A percentile compares a stretch with the other conserved stretches of the same genome.
Evolutionary conservation across 2,888 invertebrate genomes (phyloP).

Genomic region (Caenorhabditis sulstoni): DNA sequence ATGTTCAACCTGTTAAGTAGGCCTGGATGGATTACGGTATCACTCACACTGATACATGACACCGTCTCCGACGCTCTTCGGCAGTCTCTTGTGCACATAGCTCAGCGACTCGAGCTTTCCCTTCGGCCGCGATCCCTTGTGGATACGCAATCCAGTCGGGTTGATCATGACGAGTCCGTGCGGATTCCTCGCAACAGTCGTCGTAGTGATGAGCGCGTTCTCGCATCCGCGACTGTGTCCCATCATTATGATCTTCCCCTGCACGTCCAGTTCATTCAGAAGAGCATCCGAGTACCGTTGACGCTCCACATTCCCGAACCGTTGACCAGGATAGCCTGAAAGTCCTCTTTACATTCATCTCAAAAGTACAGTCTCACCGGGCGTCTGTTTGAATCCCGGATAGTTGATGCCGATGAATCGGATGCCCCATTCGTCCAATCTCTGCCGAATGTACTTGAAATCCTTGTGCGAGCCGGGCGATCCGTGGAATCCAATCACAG

Average conservation of each 20-base stretch:
- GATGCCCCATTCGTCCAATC: constrained; percentile 58
- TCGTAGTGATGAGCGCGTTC: constrained; percentile 63
- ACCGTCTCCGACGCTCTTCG: constrained; percentile 28
- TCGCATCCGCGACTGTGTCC: constrained; percentile 67
- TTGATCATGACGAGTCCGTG: constrained; percentile 64
- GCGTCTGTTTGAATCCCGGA: constrained; percentile 62
- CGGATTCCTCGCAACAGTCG: constrained; percentile 39
- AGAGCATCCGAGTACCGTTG: constrained; percentile 62
- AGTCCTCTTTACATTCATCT: not conserved
- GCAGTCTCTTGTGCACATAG: constrained; percentile 43
- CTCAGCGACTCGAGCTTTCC: constrained; percentile 46
- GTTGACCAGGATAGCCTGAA: constrained; percentile 39
- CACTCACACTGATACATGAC: constrained; percentile 36
- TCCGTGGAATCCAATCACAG: constrained; percentile 68
- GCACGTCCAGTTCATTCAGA: constrained; percentile 52
- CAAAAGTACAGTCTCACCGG: constrained; percentile 3
- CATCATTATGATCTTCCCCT: constrained; percentile 57
- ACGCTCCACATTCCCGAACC: constrained; percentile 61
- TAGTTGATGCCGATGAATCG: constrained; percentile 72
- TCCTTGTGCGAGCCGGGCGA: constrained; percentile 71
- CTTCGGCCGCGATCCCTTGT: constrained; percentile 62
- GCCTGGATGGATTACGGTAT: not conserved
- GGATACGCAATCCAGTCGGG: constrained; percentile 64
- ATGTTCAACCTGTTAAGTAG: not conserved
- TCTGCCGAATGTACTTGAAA: constrained; percentile 68